These are phyloP conservation scores for Syngnathus acus DNA, from an alignment of 2,797 vertebrate genomes.

Conservation along the genomic window DNA sequence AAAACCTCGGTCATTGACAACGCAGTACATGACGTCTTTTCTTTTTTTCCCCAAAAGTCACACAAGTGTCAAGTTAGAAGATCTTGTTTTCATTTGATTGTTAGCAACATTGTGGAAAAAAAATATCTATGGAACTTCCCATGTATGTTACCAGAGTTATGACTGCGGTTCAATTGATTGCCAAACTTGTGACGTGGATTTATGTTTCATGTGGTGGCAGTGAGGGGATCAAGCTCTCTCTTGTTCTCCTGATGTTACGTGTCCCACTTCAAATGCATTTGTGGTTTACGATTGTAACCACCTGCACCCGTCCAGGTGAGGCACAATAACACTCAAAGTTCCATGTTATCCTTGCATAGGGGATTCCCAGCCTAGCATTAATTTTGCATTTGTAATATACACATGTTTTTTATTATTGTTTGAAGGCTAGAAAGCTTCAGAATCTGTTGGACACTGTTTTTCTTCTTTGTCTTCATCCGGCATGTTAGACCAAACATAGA, in stretches of 20 bases:
- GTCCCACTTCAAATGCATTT: slow-evolving; percentile 46
- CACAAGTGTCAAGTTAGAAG: too few relatives aligned
- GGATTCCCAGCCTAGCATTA: slow-evolving; percentile 6
- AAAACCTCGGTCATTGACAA: neutral
- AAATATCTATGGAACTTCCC: too few relatives aligned
- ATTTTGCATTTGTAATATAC: neutral
- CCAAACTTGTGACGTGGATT: neutral
- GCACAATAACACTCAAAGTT: slow-evolving; percentile 18
- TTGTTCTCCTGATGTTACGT: neutral
- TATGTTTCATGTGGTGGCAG: slow-evolving; percentile 17
- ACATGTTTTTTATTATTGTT: neutral
- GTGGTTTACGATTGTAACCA: slow-evolving; percentile 45
- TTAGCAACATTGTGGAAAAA: too few relatives aligned
- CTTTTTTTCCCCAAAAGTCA: too few relatives aligned
- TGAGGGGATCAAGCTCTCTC: slow-evolving; percentile 37
- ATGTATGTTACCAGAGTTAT: too few relatives aligned
- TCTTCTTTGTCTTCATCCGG: neutral
- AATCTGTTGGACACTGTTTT: neutral
- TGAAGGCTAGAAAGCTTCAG: neutral
- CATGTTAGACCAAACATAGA: neutral
- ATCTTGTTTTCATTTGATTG: too few relatives aligned
- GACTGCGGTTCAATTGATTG: neutral
- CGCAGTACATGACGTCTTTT: too few relatives aligned
- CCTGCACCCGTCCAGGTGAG: slow-evolving; percentile 54
- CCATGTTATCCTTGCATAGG: slow-evolving; percentile 40